Evolutionary conservation across 2,113 vertebrate species (phyloP).

Genomic region (Polyodon spathula): DNA sequence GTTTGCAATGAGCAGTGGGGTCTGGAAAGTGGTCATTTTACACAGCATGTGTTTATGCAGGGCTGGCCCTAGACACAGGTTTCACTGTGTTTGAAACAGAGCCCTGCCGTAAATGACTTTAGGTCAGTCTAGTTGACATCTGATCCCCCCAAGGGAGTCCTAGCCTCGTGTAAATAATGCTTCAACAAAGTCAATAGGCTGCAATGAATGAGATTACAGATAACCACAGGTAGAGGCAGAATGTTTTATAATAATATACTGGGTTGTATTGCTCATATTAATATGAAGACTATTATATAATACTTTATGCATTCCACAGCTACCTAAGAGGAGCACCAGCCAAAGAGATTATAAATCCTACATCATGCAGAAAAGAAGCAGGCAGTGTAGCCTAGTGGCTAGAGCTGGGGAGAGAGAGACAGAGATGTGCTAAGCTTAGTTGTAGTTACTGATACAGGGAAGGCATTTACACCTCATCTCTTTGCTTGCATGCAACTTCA

Average conservation of each 20-base stretch:
- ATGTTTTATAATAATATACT: no score
- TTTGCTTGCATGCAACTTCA: no score
- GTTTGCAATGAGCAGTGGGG: background rate
- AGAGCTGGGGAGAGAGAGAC: background rate
- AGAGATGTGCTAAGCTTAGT: background rate
- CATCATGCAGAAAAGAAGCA: conserved; percentile 29
- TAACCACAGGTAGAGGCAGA: no score
- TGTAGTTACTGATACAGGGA: background rate
- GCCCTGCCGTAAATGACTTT: background rate
- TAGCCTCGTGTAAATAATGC: background rate
- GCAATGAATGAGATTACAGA: background rate
- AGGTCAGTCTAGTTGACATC: background rate
- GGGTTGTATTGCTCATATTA: no score
- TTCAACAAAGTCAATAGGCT: background rate
- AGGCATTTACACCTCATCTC: no score
- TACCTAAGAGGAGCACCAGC: no score
- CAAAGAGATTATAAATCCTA: background rate
- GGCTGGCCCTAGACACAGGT: background rate
- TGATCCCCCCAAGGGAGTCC: background rate
- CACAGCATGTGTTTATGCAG: background rate
- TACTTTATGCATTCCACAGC: no score
- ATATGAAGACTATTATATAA: no score
- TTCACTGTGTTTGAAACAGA: background rate
- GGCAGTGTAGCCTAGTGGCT: conserved; percentile 37
- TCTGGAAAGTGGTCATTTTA: background rate